A percentile compares a stretch with the other conserved stretches of the same genome.
Conservation (phyloP, 2,888 invertebrate species). For the Troides oblongomaculatus region DNA sequence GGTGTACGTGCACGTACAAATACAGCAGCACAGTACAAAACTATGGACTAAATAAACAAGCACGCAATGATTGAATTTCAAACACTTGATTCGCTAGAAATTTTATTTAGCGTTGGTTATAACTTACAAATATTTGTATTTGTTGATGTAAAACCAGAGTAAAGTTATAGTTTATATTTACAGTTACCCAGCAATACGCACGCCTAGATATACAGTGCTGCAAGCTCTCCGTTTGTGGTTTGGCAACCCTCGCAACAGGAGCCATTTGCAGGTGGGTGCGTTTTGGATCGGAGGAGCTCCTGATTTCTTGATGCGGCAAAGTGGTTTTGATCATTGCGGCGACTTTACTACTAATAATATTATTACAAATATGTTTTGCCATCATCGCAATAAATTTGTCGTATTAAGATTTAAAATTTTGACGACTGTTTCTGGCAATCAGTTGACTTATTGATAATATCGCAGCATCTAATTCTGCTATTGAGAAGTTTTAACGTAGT, state of each 20-base stretch:
- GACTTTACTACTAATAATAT: not conserved
- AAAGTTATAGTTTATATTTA: constrained; percentile 29
- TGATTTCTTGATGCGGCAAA: not conserved
- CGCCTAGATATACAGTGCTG: constrained; percentile 78
- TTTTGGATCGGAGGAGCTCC: not conserved
- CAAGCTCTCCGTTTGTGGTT: constrained; percentile 84
- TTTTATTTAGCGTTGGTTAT: not conserved
- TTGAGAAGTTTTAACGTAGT: too few species aligned
- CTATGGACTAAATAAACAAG: too few species aligned
- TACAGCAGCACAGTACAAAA: too few species aligned
- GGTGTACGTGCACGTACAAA: too few species aligned
- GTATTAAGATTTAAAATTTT: not conserved
- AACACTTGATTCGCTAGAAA: not conserved
- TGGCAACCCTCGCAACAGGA: constrained; percentile 82
- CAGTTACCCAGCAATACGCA: constrained; percentile 80
- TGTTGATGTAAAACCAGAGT: constrained; percentile 19
- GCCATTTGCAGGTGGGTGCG: constrained; percentile 73
- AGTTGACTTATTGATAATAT: too few species aligned
- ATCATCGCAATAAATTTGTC: not conserved
- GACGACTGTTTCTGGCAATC: too few species aligned
- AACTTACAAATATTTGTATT: not conserved
- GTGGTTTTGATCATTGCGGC: not conserved
- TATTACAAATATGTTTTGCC: not conserved
- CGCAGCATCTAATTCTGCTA: too few species aligned
- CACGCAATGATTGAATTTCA: too few species aligned